phyloP scores from a whole-genome alignment of 92 coral and sea anemone genomes.

The Micromussa lordhowensis region DNA sequence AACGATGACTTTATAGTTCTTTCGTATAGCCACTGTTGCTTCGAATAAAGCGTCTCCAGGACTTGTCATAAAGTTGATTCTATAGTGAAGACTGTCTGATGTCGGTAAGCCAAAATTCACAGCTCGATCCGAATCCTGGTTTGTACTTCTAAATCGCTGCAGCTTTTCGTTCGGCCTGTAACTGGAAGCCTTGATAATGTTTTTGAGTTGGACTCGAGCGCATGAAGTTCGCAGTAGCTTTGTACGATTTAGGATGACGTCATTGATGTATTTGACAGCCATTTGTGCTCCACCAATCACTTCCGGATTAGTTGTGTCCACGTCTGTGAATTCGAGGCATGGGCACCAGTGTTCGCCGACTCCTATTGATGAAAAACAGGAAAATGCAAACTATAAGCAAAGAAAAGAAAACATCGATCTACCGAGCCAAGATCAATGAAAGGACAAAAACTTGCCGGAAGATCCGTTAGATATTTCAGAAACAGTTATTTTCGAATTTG shows the following conservation, averaged over 20 bases:
- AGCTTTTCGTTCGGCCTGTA: constrained; percentile 77
- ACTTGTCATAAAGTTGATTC: constrained; percentile 74
- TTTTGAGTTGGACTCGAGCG: constrained; percentile 52
- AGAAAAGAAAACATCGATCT: neutral
- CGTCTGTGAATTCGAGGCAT: constrained; percentile 82
- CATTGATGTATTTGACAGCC: constrained; percentile 62
- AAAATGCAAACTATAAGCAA: neutral
- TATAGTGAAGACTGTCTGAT: constrained; percentile 69
- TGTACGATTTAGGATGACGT: constrained; percentile 59
- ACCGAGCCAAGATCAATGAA: neutral
- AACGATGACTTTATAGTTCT: constrained; percentile 48
- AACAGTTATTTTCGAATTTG: neutral
- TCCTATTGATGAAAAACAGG: constrained; percentile 45
- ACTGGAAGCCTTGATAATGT: constrained; percentile 61
- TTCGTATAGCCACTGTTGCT: constrained; percentile 64
- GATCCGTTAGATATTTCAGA: neutral
- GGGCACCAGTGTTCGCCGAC: constrained; percentile 97
- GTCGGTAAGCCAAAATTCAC: constrained; percentile 73
- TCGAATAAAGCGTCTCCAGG: constrained; percentile 86
- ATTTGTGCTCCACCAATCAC: constrained; percentile 64
- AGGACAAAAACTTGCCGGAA: neutral
- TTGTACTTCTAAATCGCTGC: constrained; percentile 66
- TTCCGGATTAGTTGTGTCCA: constrained; percentile 24
- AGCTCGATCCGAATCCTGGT: constrained; percentile 79
- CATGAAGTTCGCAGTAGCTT: constrained; percentile 55